Base-by-base conservation (phyloP, 2,113 vertebrate species). In the Gavialis gangeticus region DNA sequence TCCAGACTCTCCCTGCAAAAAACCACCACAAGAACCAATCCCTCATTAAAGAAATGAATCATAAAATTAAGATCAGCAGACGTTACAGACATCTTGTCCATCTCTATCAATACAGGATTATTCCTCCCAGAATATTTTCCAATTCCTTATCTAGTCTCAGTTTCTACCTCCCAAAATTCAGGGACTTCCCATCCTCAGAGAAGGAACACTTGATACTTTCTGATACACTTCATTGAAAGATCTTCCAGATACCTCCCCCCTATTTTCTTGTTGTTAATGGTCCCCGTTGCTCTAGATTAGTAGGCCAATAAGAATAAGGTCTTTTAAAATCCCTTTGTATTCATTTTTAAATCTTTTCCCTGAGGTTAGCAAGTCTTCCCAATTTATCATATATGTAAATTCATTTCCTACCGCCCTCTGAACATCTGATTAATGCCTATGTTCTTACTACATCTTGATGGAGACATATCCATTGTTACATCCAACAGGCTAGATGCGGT, bases 281-380 rank as follows among this genome's bases (percentile, higher is more conserved):
- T 75, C 69, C 76, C n/a, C 22, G 3, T 0, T 73, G 19, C 6
- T 22, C 67, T 71, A 13, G 30, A 21, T 71, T 37, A 46, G 12
- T 21, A 37, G 34, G 19, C 19, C 34, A 0, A 8, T 11, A 27
- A 8, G 5, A 7, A 1, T 21, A 58, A 12, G 55, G n/a, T 16
- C 25, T 73, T 82, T 78, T 59, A 56, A 59, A 84, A 24, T 30
- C 10, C 30, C 10, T 64, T 62, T 27, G 27, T 54, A 54, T 1
- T 15, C 37, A 24, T 3, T 4, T 58, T 67, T 46, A 46, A 60
- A 46, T 71, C 7, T 56, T 17, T 9, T 79, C 25, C 22, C 3
- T 0, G 6, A 6, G 12, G 55, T 2, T 82, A 24, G 34, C 0
- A 3, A 27, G 12, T 16, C 15, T 54, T 77, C 55, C 16, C 27